These are phyloP conservation scores for Papilio demoleus DNA, from an alignment of 2,888 invertebrate species.

Conservation along the genomic window DNA sequence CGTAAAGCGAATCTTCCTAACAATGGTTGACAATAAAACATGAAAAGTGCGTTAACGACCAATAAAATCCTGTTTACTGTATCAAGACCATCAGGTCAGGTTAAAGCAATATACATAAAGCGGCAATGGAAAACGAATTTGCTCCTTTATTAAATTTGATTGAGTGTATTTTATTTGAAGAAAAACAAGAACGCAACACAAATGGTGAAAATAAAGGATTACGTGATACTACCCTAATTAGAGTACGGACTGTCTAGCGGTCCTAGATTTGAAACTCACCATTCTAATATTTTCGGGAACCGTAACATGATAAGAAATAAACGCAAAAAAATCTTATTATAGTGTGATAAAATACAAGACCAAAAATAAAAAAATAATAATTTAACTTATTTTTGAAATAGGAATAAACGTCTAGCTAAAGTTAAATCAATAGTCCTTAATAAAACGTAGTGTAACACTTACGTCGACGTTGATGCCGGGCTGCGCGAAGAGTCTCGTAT, in stretches of 20 bases:
- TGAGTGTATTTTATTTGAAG: neutral
- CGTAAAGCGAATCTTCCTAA: conserved; percentile 74
- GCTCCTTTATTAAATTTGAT: conserved; percentile 27
- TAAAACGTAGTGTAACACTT: conserved; percentile 69
- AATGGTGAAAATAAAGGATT: too few species aligned
- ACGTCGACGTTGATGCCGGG: conserved; percentile 88
- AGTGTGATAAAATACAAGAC: too few species aligned
- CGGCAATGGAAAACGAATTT: conserved; percentile 28
- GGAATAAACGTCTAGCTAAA: neutral
- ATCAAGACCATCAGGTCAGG: conserved; percentile 48
- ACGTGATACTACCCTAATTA: too few species aligned
- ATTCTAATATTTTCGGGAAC: too few species aligned
- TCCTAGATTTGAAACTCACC: too few species aligned
- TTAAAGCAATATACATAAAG: conserved; percentile 35
- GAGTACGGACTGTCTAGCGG: too few species aligned
- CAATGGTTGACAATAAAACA: conserved; percentile 78
- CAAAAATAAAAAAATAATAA: too few species aligned
- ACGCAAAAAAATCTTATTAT: too few species aligned
- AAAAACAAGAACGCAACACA: neutral
- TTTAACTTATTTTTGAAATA: too few species aligned
- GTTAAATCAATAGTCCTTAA: conserved; percentile 6
- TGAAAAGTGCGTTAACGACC: conserved; percentile 79
- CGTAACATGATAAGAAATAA: too few species aligned
- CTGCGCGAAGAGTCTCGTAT: conserved; percentile 88
- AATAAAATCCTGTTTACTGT: conserved; percentile 76